phyloP scores from a whole-genome alignment of 2,113 vertebrate species.

The Etheostoma cragini region DNA sequence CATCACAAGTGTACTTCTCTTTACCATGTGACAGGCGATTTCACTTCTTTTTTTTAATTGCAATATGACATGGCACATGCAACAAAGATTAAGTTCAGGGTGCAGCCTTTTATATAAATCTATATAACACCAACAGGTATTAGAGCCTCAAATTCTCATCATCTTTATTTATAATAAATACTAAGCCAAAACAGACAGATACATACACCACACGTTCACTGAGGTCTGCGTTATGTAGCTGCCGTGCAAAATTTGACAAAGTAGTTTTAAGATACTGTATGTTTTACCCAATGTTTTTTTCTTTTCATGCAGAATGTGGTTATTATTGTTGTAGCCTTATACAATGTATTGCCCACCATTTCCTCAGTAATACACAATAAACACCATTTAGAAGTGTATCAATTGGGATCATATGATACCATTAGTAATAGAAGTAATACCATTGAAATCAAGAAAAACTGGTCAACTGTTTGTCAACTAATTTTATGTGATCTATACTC shows the following conservation, averaged over 20 bases:
- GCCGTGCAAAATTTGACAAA: not conserved
- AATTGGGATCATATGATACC: not conserved
- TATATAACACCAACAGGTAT: not conserved
- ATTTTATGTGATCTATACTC: not conserved
- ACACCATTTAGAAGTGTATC: not conserved
- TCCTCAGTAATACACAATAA: not conserved
- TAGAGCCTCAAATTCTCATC: not conserved
- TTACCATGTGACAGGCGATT: conserved; percentile 9
- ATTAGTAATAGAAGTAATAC: no score
- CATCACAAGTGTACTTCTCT: not conserved
- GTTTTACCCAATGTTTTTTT: not conserved
- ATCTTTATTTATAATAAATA: not conserved
- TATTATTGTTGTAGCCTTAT: not conserved
- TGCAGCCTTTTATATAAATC: not conserved
- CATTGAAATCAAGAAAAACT: not conserved
- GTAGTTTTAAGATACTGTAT: not conserved
- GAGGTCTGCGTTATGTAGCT: not conserved
- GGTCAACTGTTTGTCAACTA: not conserved
- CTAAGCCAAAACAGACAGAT: not conserved
- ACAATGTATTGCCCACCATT: no score
- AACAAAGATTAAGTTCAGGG: not conserved
- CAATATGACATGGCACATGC: not conserved
- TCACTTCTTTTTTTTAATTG: conserved; percentile 29
- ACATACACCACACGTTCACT: not conserved
- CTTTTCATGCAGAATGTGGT: not conserved